Percentiles rank a stretch among this genome's conserved stretches.
Conservation (phyloP, 2,113 vertebrate species). For the Elephas maximus region DNA sequence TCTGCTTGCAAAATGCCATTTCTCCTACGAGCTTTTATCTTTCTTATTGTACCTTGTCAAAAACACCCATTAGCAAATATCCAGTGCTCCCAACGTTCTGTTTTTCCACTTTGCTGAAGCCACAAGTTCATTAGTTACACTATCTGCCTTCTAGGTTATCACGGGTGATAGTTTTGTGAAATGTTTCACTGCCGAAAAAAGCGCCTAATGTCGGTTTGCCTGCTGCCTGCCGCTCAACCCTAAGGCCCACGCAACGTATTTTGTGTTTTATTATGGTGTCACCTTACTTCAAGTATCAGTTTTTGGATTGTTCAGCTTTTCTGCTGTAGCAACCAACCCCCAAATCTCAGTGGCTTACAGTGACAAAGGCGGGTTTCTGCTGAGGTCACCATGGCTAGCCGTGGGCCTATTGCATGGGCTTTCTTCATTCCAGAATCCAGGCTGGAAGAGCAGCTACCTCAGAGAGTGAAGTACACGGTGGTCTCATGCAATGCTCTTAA, state of each 20-base stretch:
- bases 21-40: conserved; percentile 44
- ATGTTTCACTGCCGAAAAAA: background rate
- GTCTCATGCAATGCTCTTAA: background rate
- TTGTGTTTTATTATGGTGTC: background rate
- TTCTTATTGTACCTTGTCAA: conserved; percentile 48
- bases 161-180: background rate
- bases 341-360: background rate
- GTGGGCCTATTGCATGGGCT: background rate
- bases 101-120: background rate
- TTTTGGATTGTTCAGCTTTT: background rate
- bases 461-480: background rate
- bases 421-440: background rate
- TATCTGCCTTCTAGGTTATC: background rate
- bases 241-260: background rate
- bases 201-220: background rate
- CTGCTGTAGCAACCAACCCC: background rate
- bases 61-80: background rate
- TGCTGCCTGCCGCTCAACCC: background rate
- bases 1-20: conserved; percentile 59
- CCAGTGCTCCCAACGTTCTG: background rate
- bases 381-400: background rate
- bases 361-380: background rate
- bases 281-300: background rate
- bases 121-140: background rate
- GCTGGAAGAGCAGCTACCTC: background rate